phyloP scores from a whole-genome alignment of 2,797 vertebrate genomes.

The Melopsittacus undulatus region DNA sequence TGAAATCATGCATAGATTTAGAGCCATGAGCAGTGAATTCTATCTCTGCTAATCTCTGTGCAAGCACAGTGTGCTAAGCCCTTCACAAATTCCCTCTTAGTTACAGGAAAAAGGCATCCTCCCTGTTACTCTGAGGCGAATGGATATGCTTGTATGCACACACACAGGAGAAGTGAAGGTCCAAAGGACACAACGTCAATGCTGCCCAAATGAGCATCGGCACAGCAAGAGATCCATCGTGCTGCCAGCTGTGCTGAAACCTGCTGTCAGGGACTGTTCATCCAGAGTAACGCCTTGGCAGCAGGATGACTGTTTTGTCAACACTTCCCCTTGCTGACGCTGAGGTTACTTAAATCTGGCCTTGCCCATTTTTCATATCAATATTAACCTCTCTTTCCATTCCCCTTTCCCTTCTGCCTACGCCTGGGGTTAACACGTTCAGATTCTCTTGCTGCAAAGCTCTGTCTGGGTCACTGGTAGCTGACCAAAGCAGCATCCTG shows the following conservation, averaged over 20 bases:
- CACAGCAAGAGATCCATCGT: not conserved
- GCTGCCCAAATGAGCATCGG: not conserved
- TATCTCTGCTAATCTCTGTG: not conserved
- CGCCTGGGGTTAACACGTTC: fast-evolving
- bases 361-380: not conserved
- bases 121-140: not conserved
- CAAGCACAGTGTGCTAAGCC: not conserved
- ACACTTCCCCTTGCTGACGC: not conserved
- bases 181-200: not conserved
- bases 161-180: not conserved
- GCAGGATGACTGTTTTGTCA: not conserved
- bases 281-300: slow-evolving; percentile 25
- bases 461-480: not conserved
- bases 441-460: not conserved
- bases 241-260: not conserved
- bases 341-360: not conserved
- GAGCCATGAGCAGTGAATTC: not conserved
- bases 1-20: not conserved
- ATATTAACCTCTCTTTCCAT: not conserved
- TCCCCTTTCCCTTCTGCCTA: not conserved
- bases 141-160: not conserved
- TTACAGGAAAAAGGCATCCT: not conserved
- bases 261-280: not conserved
- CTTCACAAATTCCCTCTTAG: not conserved
- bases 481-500: not conserved